Percentiles rank a stretch among this genome's conserved stretches.
These are phyloP conservation scores for Pristionchus entomophagus DNA, from an alignment of 2,888 invertebrate genomes.

Conservation along the genomic window DNA sequence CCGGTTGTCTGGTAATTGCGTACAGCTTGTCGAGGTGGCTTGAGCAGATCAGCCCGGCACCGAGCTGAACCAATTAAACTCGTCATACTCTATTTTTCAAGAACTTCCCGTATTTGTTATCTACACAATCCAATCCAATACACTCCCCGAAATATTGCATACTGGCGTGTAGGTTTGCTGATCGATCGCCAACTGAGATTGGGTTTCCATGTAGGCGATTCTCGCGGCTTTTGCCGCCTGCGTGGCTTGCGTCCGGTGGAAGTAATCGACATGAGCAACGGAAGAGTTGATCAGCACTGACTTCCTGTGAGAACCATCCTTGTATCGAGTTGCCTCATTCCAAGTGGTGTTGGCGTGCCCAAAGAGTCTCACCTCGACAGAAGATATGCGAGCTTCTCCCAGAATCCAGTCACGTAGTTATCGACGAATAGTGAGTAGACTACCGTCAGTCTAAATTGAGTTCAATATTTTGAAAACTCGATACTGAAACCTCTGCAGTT, in stretches of 20 bases:
- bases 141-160: not conserved
- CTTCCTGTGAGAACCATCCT: constrained; percentile 50
- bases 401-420: constrained; percentile 72
- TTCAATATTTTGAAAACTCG: not conserved
- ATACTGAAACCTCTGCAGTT: constrained; percentile 56
- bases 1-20: constrained; percentile 62
- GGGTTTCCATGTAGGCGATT: constrained; percentile 63
- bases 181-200: constrained; percentile 66
- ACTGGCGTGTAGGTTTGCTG: constrained; percentile 63
- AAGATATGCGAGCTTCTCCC: constrained; percentile 72
- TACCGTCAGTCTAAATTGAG: constrained; percentile 51
- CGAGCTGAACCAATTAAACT: constrained; percentile 54
- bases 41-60: constrained; percentile 66
- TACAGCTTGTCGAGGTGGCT: constrained; percentile 70
- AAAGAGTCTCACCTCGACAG: constrained; percentile 53
- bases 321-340: not conserved
- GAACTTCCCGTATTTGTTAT: too few species aligned
- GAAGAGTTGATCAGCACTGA: constrained; percentile 66
- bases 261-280: constrained; percentile 64
- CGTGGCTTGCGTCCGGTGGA: constrained; percentile 55
- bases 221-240: constrained; percentile 67
- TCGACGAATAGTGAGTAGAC: constrained; percentile 63
- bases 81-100: too few species aligned
- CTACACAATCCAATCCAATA: not conserved
- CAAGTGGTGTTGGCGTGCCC: not conserved